These are phyloP conservation scores for Aspidoscelis tigris DNA, from an alignment of 2,113 vertebrate species.

Conservation along the genomic window DNA sequence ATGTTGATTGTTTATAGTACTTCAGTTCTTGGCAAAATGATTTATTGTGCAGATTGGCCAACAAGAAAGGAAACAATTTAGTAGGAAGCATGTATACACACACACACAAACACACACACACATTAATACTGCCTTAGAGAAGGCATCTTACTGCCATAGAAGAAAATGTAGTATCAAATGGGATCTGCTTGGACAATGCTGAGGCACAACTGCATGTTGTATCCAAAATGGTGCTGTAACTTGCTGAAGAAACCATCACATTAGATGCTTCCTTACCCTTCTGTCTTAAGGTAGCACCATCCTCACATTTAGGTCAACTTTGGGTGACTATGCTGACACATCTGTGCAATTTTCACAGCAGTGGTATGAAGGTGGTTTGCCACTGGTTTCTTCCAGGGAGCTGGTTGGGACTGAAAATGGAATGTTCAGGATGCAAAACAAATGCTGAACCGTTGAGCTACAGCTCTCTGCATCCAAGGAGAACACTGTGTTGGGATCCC, in stretches of 20 bases:
- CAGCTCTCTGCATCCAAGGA: too few relatives aligned
- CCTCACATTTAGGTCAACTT: too few relatives aligned
- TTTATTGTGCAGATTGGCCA: conserved; percentile 58
- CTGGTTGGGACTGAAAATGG: too few relatives aligned
- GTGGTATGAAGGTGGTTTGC: too few relatives aligned
- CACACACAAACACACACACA: not conserved
- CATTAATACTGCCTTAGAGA: conserved; percentile 10
- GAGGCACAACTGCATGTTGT: not conserved
- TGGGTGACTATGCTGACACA: too few relatives aligned
- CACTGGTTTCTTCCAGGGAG: too few relatives aligned
- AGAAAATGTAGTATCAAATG: not conserved
- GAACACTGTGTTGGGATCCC: too few relatives aligned
- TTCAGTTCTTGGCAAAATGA: conserved; percentile 64
- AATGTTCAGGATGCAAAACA: too few relatives aligned
- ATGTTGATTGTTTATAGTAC: conserved; percentile 70
- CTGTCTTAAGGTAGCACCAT: not conserved
- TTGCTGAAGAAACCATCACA: not conserved
- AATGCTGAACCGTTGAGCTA: too few relatives aligned
- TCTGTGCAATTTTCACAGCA: too few relatives aligned
- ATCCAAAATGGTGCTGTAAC: too few relatives aligned
- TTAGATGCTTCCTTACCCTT: not conserved
- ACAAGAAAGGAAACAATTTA: conserved; percentile 44
- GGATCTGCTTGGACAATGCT: not conserved
- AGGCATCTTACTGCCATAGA: not conserved
- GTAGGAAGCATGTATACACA: conserved; percentile 7